Percentiles rank a stretch among this genome's conserved stretches.
phyloP scores from a whole-genome alignment of 2,888 invertebrate genomes.

The Parnassius glacialis region DNA sequence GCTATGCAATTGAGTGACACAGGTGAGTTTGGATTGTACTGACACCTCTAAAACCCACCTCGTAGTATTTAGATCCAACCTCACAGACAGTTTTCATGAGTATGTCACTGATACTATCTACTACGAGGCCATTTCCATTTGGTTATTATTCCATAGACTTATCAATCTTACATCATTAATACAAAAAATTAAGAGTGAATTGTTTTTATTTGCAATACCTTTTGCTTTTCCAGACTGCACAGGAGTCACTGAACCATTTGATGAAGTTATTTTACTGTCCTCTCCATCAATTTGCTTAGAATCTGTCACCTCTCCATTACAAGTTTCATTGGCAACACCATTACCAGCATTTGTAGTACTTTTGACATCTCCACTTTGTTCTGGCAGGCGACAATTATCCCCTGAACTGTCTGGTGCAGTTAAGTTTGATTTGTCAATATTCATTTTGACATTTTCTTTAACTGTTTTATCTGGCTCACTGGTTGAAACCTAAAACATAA shows the following conservation, averaged over 20 bases:
- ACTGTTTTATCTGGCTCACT: conserved; percentile 57
- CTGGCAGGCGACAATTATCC: conserved; percentile 65
- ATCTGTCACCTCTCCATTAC: conserved; percentile 73
- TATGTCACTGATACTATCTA: too few species aligned
- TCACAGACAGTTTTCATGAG: too few species aligned
- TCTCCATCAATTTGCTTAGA: conserved; percentile 64
- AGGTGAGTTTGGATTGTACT: too few species aligned
- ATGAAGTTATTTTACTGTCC: conserved; percentile 71
- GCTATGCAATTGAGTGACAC: too few species aligned
- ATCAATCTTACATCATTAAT: too few species aligned
- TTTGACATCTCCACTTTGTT: conserved; percentile 63
- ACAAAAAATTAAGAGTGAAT: too few species aligned
- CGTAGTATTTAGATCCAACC: too few species aligned
- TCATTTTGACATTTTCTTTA: conserved; percentile 46
- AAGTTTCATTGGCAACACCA: conserved; percentile 45
- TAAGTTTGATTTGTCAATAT: conserved; percentile 51
- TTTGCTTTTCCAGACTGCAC: conserved; percentile 52
- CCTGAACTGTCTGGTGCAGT: conserved; percentile 72
- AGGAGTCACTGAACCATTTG: conserved; percentile 75
- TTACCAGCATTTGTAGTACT: conserved; percentile 40
- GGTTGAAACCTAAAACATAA: conserved; percentile 61
- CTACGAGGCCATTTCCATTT: too few species aligned
- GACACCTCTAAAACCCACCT: too few species aligned
- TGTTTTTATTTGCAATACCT: neutral
- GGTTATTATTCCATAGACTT: too few species aligned